Evolutionary conservation across 2,113 vertebrate species (phyloP).

Genomic region (Campylomormyrus tamandua): DNA sequence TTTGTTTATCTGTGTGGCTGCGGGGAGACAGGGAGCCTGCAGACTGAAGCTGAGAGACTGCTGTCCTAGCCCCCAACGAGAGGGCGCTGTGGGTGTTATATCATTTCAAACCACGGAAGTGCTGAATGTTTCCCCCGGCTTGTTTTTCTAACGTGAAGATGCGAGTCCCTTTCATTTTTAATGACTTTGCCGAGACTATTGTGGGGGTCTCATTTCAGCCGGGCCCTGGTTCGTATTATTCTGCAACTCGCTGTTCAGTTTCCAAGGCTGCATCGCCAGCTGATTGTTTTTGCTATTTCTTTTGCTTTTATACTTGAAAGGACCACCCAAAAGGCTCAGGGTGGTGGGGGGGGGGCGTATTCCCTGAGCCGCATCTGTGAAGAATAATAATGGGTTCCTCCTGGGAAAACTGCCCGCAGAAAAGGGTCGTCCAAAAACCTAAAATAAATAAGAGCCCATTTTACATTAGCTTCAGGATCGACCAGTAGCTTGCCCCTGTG

Average conservation of each 20-base stretch:
- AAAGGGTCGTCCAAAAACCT: background rate
- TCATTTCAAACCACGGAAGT: background rate
- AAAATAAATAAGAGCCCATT: background rate
- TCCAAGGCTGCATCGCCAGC: constrained; percentile 45
- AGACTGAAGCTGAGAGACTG: background rate
- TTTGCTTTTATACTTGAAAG: constrained; percentile 50
- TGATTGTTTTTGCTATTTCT: constrained; percentile 37
- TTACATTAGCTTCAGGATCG: background rate
- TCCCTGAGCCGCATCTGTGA: constrained; percentile 41
- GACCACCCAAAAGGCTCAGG: constrained; percentile 64
- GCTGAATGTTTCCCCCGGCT: background rate
- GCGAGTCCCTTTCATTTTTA: background rate
- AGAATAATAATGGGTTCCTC: constrained; percentile 54
- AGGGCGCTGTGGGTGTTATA: background rate
- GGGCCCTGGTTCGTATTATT: constrained; percentile 28
- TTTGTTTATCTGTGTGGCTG: background rate
- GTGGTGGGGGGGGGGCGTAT: constrained; percentile 53
- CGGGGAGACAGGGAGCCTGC: background rate
- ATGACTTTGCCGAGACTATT: background rate
- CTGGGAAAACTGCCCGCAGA: constrained; percentile 44
- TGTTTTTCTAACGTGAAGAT: background rate
- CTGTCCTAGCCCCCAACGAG: background rate
- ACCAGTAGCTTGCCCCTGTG: background rate
- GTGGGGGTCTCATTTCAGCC: background rate
- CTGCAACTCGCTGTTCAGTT: constrained; percentile 44